A percentile compares a stretch with the other conserved stretches of the same genome.
Conservation (phyloP, 2,888 invertebrate species). For the Venustoraphidia nigricollis region DNA sequence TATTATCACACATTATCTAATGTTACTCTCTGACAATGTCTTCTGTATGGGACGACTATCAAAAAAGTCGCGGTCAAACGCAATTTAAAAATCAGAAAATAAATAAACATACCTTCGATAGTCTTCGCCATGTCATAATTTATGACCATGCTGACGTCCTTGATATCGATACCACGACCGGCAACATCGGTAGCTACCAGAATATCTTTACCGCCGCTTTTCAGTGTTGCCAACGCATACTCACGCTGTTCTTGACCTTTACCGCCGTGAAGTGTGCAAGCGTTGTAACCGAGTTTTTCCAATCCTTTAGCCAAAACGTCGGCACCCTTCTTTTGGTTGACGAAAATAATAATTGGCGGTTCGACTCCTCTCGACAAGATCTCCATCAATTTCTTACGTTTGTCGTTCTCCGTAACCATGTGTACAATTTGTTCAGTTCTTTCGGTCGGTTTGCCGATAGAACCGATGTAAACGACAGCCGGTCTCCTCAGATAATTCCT, state of each 20-base stretch:
- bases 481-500: conserved; percentile 88
- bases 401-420: conserved; percentile 90
- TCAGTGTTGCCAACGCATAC: conserved; percentile 91
- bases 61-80: too few relatives aligned
- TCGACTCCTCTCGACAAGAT: conserved; percentile 81
- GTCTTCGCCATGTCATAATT: conserved; percentile 99
- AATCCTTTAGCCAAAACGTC: conserved; percentile 94
- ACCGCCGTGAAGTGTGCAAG: conserved; percentile 96
- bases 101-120: conserved; percentile 57
- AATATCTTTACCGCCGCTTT: conserved; percentile 92
- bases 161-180: conserved; percentile 99
- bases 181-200: conserved; percentile 99
- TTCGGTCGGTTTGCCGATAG: conserved; percentile 92
- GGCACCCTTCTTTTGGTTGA: conserved; percentile 99
- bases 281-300: conserved; percentile 92
- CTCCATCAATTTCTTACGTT: conserved; percentile 90
- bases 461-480: conserved; percentile 94
- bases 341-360: conserved; percentile 98
- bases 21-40: too few relatives aligned
- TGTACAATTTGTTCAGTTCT: conserved; percentile 94
- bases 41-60: too few relatives aligned
- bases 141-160: conserved; percentile 96
- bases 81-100: neutral
- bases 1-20: too few relatives aligned
- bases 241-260: conserved; percentile 99